Evolutionary conservation across 2,113 vertebrate genomes (phyloP), one percentile per base, ranked within the genome.

Genomic region (Acanthochromis polyacanthus): DNA sequence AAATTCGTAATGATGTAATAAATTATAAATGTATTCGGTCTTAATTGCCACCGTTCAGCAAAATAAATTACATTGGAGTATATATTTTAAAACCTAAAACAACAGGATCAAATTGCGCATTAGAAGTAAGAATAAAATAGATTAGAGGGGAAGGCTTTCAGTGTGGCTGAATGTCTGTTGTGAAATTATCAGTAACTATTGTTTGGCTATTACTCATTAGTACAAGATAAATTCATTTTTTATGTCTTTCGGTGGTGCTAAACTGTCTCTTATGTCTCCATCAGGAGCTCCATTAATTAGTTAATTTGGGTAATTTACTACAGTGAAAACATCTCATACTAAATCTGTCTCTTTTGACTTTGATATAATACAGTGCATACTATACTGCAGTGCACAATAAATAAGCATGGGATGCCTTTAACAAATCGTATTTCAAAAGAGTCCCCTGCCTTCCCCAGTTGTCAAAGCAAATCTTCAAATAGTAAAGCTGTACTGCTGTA

Each of bases 361-460:
- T 46, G 17, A 66, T 62, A 22, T 52, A n/a, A 52, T 38, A 10
- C 22, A 69, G 14, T 15, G 22, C 50, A 56, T 43, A 32, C 25
- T 28, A 16, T 10, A 65, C 12, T 8, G 55, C 9, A 50, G 19
- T 66, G 30, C 22, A 50, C 45, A 28, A 30, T 51, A 55, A 81
- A 80, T 63, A 71, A 36, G 56, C 64, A 46, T 75, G 56, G 64
- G 70, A 79, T 75, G 65, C 20, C 46, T 71, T 57, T 59, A 75
- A 71, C 76, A 73, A 75, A 82, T 69, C 64, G 53, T 23, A 19
- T 48, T 68, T 75, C 5, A 53, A 19, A n/a, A 67, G 12, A 58
- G 28, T 22, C 25, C 16, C 11, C 53, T 30, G 30, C 30, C 20
- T 78, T 78, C 82, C 36, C 52, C 46, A 72, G 30, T n/a, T 70